These are phyloP conservation scores for Axis porcinus DNA, from an alignment of 2,113 vertebrate genomes.

Conservation along the genomic window DNA sequence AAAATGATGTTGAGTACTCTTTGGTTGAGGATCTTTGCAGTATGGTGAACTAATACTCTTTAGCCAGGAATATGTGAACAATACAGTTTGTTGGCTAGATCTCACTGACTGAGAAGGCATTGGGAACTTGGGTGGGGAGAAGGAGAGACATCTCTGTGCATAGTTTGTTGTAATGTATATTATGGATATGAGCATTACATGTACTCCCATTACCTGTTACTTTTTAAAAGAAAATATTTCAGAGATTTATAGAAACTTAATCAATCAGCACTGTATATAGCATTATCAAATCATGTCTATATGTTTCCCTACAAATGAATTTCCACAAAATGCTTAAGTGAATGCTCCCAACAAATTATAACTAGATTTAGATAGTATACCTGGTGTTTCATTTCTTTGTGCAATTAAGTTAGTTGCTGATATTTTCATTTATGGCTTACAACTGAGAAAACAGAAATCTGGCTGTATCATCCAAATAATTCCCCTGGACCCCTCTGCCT, in stretches of 20 bases:
- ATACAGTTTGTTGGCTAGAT: background rate
- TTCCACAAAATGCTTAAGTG: background rate
- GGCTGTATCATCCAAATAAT: background rate
- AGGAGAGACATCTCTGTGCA: no score
- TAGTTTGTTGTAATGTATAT: background rate
- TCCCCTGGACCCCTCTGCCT: background rate
- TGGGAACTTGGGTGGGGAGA: background rate
- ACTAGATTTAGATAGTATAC: background rate
- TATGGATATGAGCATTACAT: no score
- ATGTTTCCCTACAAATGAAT: background rate
- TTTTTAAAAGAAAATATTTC: conserved; percentile 1
- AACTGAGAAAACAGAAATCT: background rate
- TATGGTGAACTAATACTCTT: background rate
- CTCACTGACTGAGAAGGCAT: background rate
- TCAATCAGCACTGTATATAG: background rate
- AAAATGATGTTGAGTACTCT: background rate
- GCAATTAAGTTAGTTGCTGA: background rate
- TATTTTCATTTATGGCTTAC: background rate
- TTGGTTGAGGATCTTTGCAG: background rate
- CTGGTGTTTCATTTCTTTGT: conserved; percentile 5
- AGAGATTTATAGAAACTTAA: background rate
- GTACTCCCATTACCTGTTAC: background rate
- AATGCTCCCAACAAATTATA: background rate
- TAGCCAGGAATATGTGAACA: background rate
- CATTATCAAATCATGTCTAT: background rate